Evolutionary conservation across 2,113 vertebrate species (phyloP), one percentile per base, ranked within the genome.

Genomic region (Anolis carolinensis): DNA sequence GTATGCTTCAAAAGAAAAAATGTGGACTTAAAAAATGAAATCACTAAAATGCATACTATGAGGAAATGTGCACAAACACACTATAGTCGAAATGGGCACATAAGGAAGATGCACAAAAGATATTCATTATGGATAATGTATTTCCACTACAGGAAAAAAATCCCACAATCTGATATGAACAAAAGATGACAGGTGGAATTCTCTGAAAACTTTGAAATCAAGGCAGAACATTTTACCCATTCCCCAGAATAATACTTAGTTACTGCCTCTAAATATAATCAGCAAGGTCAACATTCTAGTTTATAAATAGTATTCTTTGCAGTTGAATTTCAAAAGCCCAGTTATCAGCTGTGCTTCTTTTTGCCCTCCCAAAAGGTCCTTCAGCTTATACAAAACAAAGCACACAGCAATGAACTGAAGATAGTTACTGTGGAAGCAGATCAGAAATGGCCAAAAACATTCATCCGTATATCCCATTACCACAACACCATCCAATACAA

Each of bases 401-500:
- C 70, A 68, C 7, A 80, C 34, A 67, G 68, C 13, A 55, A 78
- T 0, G 0, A 89, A 50, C 59, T 88, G 39, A 85, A 7, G 62
- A 68, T 79, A 83, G 78, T 20, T 67, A 67, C 59, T 48, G 5
- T 30, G 74, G 81, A 85, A 85, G 23, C 0, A 79, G 82, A 86
- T 23, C 18, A 30, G 20, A 2, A 83, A 9, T 55, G 65, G 27
- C 81, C 81, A 83, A 82, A 75, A 50, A 59, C 2, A 44, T 71
- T 0, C 23, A 74, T 23, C 27, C 81, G 48, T 9, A 44, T 36
- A 65, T 3, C 25, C 2, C 18, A 80, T 27, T 34, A 39, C 13
- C 63, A 30, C 25, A 90, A 83, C 21, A 50, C 39, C 9, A 0
- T 27, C 63, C 87, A 76, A 89, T 76, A 86, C 59, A 62, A 87